Percentiles rank a stretch among this genome's conserved stretches.
These are phyloP conservation scores for Ylistrum balloti DNA, from an alignment of 1,140 invertebrate genomes.

Conservation along the genomic window DNA sequence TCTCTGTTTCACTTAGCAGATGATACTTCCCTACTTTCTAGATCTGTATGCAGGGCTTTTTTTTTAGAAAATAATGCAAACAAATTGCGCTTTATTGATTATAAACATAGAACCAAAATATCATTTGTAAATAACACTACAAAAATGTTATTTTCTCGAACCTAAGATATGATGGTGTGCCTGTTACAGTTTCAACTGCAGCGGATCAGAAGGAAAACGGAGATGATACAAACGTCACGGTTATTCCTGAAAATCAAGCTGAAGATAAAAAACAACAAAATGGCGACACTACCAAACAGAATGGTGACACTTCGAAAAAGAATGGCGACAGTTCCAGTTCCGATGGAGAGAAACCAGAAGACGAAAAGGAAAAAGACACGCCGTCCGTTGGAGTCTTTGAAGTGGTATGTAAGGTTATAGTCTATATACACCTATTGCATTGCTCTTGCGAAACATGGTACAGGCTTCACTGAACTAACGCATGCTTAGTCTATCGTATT, in stretches of 20 bases:
- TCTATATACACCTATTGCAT: too few relatives aligned
- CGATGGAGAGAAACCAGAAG: not conserved
- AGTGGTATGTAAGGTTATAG: not conserved
- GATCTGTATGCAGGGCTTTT: too few relatives aligned
- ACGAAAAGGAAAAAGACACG: not conserved
- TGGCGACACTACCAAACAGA: not conserved
- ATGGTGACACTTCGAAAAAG: not conserved
- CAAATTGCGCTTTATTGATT: too few relatives aligned
- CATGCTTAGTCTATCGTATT: too few relatives aligned
- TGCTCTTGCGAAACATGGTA: too few relatives aligned
- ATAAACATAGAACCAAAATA: too few relatives aligned
- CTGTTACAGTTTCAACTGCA: not conserved
- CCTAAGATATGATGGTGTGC: not conserved
- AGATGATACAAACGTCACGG: not conserved
- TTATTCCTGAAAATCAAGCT: not conserved
- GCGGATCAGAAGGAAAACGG: not conserved
- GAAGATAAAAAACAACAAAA: not conserved
- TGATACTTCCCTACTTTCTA: too few relatives aligned
- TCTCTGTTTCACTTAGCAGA: too few relatives aligned
- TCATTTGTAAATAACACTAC: too few relatives aligned
- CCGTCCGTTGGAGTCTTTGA: not conserved
- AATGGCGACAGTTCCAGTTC: not conserved
- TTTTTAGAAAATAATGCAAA: too few relatives aligned
- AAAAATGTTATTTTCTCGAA: too few relatives aligned
- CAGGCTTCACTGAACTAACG: too few relatives aligned